Percentiles rank a stretch among this genome's conserved stretches.
Evolutionary conservation across 2,113 vertebrate genomes (phyloP).

Genomic region (Boleophthalmus pectinirostris): DNA sequence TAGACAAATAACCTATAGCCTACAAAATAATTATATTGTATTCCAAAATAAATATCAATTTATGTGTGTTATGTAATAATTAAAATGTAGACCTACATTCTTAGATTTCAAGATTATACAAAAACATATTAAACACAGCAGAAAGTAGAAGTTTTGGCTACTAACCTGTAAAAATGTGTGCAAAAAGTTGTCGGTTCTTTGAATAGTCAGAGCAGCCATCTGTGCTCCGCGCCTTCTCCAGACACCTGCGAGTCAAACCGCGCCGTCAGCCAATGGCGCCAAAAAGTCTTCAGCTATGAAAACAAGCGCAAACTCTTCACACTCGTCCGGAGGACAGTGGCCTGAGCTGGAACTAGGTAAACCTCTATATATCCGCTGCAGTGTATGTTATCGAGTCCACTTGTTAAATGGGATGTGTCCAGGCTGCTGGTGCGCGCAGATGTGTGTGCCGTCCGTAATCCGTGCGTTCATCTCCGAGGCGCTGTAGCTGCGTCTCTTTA

Average conservation of each 20-base stretch:
- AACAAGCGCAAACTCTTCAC: constrained; percentile 26
- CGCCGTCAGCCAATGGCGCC: constrained; percentile 41
- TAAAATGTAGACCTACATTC: neutral
- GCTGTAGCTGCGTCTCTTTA: constrained; percentile 76
- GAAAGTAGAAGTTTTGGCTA: neutral
- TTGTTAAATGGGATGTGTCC: constrained; percentile 27
- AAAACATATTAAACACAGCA: neutral
- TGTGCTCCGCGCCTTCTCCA: constrained; percentile 52
- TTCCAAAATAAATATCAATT: too few species aligned
- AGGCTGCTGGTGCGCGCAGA: neutral
- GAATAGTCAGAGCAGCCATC: constrained; percentile 79
- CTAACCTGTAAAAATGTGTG: constrained; percentile 83
- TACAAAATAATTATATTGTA: too few species aligned
- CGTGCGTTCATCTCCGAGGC: constrained; percentile 76
- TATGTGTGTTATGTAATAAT: too few species aligned
- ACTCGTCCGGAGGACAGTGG: constrained; percentile 32
- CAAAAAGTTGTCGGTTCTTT: constrained; percentile 78
- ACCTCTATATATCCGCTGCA: neutral
- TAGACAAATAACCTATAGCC: too few species aligned
- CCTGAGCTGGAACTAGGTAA: neutral
- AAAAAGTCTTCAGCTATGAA: constrained; percentile 31
- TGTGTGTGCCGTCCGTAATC: constrained; percentile 72
- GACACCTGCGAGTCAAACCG: constrained; percentile 67
- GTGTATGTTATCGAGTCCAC: constrained; percentile 31
- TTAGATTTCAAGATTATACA: neutral